Percentiles rank a stretch among this genome's conserved stretches.
Evolutionary conservation across 1,140 invertebrate species (phyloP).

Genomic region (Drosophila leontia): DNA sequence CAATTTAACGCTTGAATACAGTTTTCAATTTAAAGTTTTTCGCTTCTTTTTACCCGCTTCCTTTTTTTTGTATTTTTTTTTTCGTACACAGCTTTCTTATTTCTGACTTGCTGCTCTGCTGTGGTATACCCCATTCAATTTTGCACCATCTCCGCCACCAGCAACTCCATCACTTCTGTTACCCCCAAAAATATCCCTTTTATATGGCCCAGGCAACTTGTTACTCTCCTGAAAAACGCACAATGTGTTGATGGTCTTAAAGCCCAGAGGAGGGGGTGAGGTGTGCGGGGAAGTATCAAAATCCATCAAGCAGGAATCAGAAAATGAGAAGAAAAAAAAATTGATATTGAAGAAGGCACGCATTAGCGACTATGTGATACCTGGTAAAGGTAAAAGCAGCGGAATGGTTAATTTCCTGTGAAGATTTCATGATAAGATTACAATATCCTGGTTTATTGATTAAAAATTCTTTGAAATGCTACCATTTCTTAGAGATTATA

Average conservation of each 20-base stretch:
- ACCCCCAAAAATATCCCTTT: conserved; percentile 30
- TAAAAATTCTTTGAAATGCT: background rate
- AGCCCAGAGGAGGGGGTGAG: too few relatives aligned
- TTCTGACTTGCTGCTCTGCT: conserved; percentile 40
- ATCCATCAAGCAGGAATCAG: conserved; percentile 61
- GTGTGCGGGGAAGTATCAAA: conserved; percentile 48
- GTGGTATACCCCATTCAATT: conserved; percentile 37
- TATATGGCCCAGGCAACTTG: conserved; percentile 41
- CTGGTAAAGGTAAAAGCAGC: background rate
- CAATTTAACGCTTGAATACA: conserved; percentile 84
- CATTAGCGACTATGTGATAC: conserved; percentile 9
- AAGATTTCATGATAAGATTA: background rate
- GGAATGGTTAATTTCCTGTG: background rate
- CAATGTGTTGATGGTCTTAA: conserved; percentile 44
- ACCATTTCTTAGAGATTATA: background rate
- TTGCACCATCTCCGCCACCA: conserved; percentile 2
- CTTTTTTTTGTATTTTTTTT: conserved; percentile 8
- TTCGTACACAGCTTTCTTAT: conserved; percentile 35
- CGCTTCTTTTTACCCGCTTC: conserved; percentile 63
- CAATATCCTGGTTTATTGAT: background rate
- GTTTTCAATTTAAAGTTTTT: conserved; percentile 84
- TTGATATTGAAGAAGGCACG: background rate
- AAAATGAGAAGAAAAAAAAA: conserved; percentile 1
- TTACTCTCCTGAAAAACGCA: conserved; percentile 51
- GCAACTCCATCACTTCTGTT: background rate